Evolutionary conservation across 2,888 invertebrate genomes (phyloP).

Genomic region (Dynastes hyllus): DNA sequence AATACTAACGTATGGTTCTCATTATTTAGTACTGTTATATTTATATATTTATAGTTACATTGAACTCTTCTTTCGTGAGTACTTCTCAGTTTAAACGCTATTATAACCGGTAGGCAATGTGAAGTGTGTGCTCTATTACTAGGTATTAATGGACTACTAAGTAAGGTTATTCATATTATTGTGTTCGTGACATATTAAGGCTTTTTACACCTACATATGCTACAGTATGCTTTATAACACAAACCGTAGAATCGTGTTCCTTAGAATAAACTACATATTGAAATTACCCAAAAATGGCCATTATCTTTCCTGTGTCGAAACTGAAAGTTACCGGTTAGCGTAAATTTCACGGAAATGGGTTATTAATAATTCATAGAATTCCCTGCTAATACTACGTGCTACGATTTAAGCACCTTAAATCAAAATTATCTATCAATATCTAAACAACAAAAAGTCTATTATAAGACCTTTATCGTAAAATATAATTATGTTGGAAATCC

Average conservation of each 20-base stretch:
- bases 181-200: slow-evolving; percentile 6
- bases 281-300: no score
- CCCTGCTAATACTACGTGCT: no score
- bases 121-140: slow-evolving; percentile 17
- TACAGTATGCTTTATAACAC: slow-evolving; percentile 8
- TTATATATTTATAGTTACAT: slow-evolving; percentile 52
- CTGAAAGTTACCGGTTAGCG: no score
- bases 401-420: no score
- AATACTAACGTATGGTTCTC: slow-evolving; percentile 55
- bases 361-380: no score
- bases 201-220: not conserved
- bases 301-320: no score
- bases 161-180: slow-evolving; percentile 26
- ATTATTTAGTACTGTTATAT: slow-evolving; percentile 54
- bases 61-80: slow-evolving; percentile 50
- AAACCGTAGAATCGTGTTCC: not conserved
- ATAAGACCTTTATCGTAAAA: no score
- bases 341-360: no score
- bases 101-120: slow-evolving; percentile 33
- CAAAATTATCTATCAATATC: no score
- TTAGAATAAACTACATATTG: not conserved
- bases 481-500: no score
- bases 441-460: no score
- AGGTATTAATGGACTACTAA: slow-evolving; percentile 35
- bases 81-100: slow-evolving; percentile 31